Evolutionary conservation across 2,113 vertebrate genomes (phyloP).

Genomic region (Origma solitaria): DNA sequence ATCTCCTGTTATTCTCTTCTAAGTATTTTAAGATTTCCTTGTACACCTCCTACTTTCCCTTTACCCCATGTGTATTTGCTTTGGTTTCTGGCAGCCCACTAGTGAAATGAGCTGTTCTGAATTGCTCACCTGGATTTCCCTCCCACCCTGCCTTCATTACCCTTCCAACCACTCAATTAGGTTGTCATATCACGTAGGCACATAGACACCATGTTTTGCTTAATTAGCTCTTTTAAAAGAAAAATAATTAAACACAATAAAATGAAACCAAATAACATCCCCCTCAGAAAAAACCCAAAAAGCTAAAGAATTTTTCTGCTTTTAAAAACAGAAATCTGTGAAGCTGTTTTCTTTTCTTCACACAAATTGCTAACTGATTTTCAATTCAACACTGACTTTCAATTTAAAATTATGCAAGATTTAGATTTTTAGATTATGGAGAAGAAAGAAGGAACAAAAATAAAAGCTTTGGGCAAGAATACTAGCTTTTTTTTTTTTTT

Average conservation of each 20-base stretch:
- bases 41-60: not conserved
- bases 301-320: not conserved
- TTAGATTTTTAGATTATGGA: not conserved
- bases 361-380: not conserved
- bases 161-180: not conserved
- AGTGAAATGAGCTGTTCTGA: not conserved
- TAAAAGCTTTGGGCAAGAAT: not conserved
- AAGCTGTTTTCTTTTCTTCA: not conserved
- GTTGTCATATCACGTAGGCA: not conserved
- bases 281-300: not conserved
- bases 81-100: not conserved
- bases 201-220: not conserved
- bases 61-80: not conserved
- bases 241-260: not conserved
- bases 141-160: not conserved
- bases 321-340: not conserved
- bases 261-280: not conserved
- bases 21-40: not conserved
- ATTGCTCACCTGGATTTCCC: not conserved
- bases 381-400: not conserved
- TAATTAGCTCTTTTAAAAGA: not conserved
- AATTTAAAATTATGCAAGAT: not conserved
- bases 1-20: not conserved
- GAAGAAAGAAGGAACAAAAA: not conserved
- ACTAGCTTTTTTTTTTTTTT: not conserved